Evolutionary conservation across 1,140 invertebrate genomes (phyloP).

Genomic region (Ctenoplectra terminalis): DNA sequence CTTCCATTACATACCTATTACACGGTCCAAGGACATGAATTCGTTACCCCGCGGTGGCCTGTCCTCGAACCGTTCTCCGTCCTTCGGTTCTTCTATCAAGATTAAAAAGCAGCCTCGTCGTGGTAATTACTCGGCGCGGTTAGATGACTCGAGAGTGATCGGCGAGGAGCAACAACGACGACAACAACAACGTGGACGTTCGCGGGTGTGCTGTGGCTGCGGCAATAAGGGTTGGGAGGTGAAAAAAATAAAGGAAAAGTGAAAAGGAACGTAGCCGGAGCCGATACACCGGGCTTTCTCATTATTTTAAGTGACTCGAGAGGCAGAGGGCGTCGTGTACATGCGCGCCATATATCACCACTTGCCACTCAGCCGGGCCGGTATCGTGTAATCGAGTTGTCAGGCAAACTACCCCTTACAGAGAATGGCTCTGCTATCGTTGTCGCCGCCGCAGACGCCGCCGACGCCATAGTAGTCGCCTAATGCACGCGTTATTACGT

Average conservation of each 20-base stretch:
- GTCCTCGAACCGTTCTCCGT: background rate
- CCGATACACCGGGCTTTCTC: conserved; percentile 66
- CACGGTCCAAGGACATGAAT: background rate
- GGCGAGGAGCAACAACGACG: background rate
- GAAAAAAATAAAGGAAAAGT: conserved; percentile 30
- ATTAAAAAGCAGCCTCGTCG: conserved; percentile 28
- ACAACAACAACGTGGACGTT: background rate
- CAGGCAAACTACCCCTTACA: conserved; percentile 76
- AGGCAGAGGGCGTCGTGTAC: conserved; percentile 58
- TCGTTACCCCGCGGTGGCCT: background rate
- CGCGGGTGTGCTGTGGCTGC: background rate
- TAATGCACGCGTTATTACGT: conserved; percentile 75
- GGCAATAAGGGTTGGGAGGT: background rate
- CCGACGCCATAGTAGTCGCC: conserved; percentile 69
- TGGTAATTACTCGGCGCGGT: conserved; percentile 37
- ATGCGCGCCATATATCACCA: conserved; percentile 72
- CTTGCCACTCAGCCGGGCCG: conserved; percentile 73
- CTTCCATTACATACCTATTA: background rate
- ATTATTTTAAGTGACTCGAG: conserved; percentile 71
- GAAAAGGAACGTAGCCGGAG: conserved; percentile 49
- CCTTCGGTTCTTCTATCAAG: conserved; percentile 19
- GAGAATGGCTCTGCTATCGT: conserved; percentile 70
- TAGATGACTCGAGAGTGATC: conserved; percentile 42
- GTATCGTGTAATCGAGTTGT: conserved; percentile 77
- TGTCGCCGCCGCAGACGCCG: conserved; percentile 69